Evolutionary conservation across 1,140 invertebrate species (phyloP).

Genomic region (Glossosoma conforme): DNA sequence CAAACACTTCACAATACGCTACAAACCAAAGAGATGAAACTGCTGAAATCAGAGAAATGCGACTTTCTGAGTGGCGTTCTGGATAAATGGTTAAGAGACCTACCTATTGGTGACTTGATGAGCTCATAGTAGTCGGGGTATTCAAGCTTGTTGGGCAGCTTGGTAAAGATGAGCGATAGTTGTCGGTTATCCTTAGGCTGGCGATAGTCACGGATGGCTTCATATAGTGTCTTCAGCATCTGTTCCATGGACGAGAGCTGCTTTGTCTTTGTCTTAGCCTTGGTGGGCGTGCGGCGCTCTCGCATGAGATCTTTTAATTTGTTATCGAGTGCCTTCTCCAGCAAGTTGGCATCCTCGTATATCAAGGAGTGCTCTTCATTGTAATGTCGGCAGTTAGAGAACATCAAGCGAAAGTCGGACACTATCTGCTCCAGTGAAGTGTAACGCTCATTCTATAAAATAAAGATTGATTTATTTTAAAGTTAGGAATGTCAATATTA

Average conservation of each 20-base stretch:
- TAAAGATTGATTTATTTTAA: no score
- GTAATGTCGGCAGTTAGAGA: slow-evolving; percentile 91
- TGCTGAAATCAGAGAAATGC: no score
- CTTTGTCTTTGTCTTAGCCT: slow-evolving; percentile 31
- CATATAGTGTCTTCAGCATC: slow-evolving; percentile 83
- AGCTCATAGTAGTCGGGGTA: slow-evolving; percentile 98
- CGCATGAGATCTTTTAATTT: slow-evolving; percentile 78
- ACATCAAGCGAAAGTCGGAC: slow-evolving; percentile 77
- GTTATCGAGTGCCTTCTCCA: slow-evolving; percentile 81
- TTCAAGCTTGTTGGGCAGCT: slow-evolving; percentile 88
- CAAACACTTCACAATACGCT: no score
- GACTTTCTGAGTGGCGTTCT: no score
- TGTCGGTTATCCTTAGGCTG: slow-evolving; percentile 81
- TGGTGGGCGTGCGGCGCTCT: slow-evolving; percentile 34
- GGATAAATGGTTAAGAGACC: no score
- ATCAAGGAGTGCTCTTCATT: slow-evolving; percentile 95
- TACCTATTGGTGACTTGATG: slow-evolving; percentile 94
- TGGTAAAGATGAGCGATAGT: slow-evolving; percentile 89
- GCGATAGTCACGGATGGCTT: slow-evolving; percentile 83
- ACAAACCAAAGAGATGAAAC: no score
- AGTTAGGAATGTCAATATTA: no score
- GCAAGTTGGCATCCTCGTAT: slow-evolving; percentile 86
- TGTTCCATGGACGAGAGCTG: slow-evolving; percentile 57
- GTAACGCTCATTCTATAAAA: slow-evolving; percentile 53
- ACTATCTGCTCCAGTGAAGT: slow-evolving; percentile 57